Evolutionary conservation across 2,113 vertebrate species (phyloP), one percentile per base, ranked within the genome.

Genomic region (Scatophagus argus): DNA sequence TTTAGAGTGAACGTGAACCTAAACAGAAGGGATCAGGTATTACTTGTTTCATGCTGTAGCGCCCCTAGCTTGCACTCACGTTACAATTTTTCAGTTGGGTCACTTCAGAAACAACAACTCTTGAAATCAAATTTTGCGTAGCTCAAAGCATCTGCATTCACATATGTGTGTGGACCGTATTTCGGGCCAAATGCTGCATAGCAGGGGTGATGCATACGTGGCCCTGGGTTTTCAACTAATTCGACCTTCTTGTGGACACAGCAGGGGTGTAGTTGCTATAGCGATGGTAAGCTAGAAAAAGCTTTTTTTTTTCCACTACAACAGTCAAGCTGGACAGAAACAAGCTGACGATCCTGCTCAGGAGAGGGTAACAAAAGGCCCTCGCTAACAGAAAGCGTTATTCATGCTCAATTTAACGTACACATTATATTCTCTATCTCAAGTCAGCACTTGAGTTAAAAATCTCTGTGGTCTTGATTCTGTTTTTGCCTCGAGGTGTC

Each of bases 381-480:
- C 74, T 27, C 2, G 25, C 66, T 44, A 85, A 79, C 77, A 80
- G 59, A 84, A 81, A 74, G 80, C 74, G 70, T 85, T 78, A 74
- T 89, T 88, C 79, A 87, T 76, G 84, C 89, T 91, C 90, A 90
- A 80, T 93, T 92, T 79, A 92, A 88, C 87, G n/a, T n/a, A 66
- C 83, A 46, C 72, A 81, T 87, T 89, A 85, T 73, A 62, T 73
- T 63, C 62, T 84, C 79, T 70, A 77, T 81, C 77, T 86, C 84
- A 72, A 85, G 82, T 69, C 69, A 64, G 61, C 56, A 65, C 64
- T 79, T 29, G 67, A 86, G 82, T 89, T 91, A 83, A 62, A 82
- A 69, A 85, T 82, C 80, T 81, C 66, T 65, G 46, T 63, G 39
- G 66, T 78, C n/a, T 65, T 70, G 47, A 64, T 86, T 59, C 71